phyloP scores from a whole-genome alignment of 2,113 vertebrate genomes.

The Sitta europaea region DNA sequence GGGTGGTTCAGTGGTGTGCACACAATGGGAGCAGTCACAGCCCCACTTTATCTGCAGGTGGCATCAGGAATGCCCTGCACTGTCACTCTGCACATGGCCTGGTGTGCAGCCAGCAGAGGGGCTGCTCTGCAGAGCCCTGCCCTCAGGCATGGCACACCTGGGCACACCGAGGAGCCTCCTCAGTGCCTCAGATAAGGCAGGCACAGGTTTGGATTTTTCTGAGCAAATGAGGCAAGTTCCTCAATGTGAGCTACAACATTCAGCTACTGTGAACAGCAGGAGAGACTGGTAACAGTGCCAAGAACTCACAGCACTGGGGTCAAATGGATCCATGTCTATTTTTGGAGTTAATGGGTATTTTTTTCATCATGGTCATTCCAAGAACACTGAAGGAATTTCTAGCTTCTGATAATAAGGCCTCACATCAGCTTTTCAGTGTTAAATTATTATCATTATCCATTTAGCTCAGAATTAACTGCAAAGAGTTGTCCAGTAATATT shows the following conservation, averaged over 20 bases:
- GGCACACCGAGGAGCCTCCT: not conserved
- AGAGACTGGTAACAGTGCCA: not conserved
- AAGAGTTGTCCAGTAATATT: not conserved
- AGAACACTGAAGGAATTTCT: not conserved
- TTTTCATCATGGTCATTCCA: not conserved
- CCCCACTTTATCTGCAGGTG: not conserved
- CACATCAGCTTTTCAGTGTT: not conserved
- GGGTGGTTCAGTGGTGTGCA: not conserved
- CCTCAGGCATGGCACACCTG: no score
- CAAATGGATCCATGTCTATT: accelerated
- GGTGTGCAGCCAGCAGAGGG: not conserved
- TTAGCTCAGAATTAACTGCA: not conserved
- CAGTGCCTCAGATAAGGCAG: not conserved
- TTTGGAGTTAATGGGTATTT: not conserved
- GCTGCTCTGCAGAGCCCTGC: accelerated
- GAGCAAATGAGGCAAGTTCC: not conserved
- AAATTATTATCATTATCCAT: not conserved
- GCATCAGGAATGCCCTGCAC: not conserved
- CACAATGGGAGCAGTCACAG: not conserved
- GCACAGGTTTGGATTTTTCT: not conserved
- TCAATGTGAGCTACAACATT: not conserved
- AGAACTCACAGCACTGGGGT: not conserved
- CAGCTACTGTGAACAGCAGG: not conserved
- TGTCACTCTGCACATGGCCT: not conserved
- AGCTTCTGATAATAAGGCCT: not conserved